Conservation (phyloP, 2,797 vertebrate species). For the Sebastes nivosus region DNA sequence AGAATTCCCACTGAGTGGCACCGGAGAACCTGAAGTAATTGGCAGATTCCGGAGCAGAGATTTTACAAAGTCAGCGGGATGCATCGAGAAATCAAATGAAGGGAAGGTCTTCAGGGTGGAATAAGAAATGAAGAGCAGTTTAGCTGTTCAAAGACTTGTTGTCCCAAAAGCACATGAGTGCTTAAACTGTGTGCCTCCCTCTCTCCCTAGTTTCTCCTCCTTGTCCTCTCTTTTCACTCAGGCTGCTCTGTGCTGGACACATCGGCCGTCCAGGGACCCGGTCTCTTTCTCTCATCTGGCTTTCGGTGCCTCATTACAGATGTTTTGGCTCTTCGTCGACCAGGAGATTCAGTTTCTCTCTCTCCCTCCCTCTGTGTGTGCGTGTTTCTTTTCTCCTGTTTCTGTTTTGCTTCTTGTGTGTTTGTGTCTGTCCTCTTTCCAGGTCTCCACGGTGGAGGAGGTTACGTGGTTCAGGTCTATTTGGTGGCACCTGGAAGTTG, state of each 20-base stretch:
- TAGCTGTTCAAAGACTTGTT: background rate
- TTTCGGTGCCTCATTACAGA: background rate
- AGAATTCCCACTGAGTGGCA: background rate
- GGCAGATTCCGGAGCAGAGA: background rate
- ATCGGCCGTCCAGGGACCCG: background rate
- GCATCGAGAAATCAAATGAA: background rate
- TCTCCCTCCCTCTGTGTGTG: too few species aligned
- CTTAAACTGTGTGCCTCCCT: background rate
- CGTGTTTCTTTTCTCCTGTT: too few species aligned
- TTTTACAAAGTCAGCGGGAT: background rate
- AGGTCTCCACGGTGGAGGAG: too few species aligned
- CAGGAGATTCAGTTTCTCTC: background rate
- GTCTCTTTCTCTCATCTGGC: background rate
- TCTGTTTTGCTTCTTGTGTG: too few species aligned
- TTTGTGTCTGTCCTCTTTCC: too few species aligned
- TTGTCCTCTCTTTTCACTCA: background rate
- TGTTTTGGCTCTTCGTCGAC: background rate
- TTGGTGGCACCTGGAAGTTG: too few species aligned
- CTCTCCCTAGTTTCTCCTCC: background rate
- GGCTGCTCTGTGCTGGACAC: background rate
- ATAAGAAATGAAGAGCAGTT: background rate
- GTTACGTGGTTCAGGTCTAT: too few species aligned
- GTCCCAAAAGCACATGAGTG: background rate
- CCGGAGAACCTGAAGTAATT: background rate
- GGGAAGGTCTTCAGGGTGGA: background rate